Percentiles rank a stretch among this genome's conserved stretches.
These are phyloP conservation scores for Galaxea fascicularis DNA, from an alignment of 92 coral and sea anemone species.

Conservation along the genomic window DNA sequence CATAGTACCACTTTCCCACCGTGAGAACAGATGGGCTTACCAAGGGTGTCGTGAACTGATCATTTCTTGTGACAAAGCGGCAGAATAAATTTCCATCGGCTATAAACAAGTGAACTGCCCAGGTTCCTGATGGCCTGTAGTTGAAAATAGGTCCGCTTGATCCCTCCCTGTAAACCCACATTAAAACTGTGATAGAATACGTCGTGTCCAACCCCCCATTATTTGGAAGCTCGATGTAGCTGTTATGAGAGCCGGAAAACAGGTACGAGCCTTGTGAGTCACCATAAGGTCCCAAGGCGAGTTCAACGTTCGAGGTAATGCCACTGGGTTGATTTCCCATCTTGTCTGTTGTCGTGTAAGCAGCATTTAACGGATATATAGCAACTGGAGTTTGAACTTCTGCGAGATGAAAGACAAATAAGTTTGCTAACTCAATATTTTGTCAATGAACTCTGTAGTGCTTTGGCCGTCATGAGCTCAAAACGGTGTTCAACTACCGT, in stretches of 20 bases:
- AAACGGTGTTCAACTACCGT: too few species aligned
- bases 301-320: constrained; percentile 26
- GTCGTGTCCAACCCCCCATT: constrained; percentile 35
- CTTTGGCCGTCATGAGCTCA: too few species aligned
- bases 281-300: constrained; percentile 34
- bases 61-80: constrained; percentile 8
- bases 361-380: constrained; percentile 26
- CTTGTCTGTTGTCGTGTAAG: constrained; percentile 38
- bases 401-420: background rate
- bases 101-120: constrained; percentile 26
- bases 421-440: too few species aligned
- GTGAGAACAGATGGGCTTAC: background rate
- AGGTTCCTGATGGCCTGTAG: constrained; percentile 22
- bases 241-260: constrained; percentile 14
- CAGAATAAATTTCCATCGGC: background rate
- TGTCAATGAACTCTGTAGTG: too few species aligned
- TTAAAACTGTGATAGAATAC: constrained; percentile 16
- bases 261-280: constrained; percentile 29
- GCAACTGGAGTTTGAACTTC: constrained; percentile 30
- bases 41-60: background rate
- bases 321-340: constrained; percentile 38
- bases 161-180: constrained; percentile 34
- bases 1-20: constrained; percentile 17
- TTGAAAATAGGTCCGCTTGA: constrained; percentile 20
- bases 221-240: constrained; percentile 47